Evolutionary conservation across 30 jellyfish, hydroid and myxozoan genomes (phyloP), one percentile per base, ranked within the genome.

Genomic region (Sanderia malayensis): DNA sequence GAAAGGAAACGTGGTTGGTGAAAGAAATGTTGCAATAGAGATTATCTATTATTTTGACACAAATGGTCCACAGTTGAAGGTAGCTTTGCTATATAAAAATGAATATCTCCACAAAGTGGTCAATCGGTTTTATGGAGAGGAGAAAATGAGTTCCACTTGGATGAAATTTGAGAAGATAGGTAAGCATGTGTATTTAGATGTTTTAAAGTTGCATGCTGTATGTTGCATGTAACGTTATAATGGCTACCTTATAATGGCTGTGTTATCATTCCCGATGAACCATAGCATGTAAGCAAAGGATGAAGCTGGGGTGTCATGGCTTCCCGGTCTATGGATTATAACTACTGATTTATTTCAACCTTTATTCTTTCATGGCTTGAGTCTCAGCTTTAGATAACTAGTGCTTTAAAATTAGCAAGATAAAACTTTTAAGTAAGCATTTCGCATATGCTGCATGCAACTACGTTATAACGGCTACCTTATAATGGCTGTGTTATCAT

Each of bases 21-120:
- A n/a, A n/a, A n/a, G n/a, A n/a, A n/a, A n/a, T n/a, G n/a, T n/a
- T n/a, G n/a, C n/a, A n/a, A n/a, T n/a, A n/a, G n/a, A n/a, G n/a
- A n/a, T n/a, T n/a, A n/a, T n/a, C n/a, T n/a, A n/a, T n/a, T n/a
- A n/a, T n/a, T n/a, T n/a, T n/a, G n/a, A n/a, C n/a, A n/a, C n/a
- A n/a, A n/a, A n/a, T n/a, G 66, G 60, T 30, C 85, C 85, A 7
- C 44, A 53, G 58, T 32, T 73, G 20, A 73, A 73, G 58, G 47
- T 73, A 23, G 85, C 65, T 4, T 31, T 73, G 3, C 47, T 6
- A 1, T 73, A 23, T 46, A 31, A 73, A n/a, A n/a, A n/a, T n/a
- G n/a, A n/a, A n/a, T n/a, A n/a, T n/a, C n/a, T n/a, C n/a, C n/a
- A n/a, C n/a, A 23, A 73, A 22, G 85, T 73, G 19, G 74, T 57